phyloP scores from a whole-genome alignment of 2,797 vertebrate species.

The Cuniculus paca region DNA sequence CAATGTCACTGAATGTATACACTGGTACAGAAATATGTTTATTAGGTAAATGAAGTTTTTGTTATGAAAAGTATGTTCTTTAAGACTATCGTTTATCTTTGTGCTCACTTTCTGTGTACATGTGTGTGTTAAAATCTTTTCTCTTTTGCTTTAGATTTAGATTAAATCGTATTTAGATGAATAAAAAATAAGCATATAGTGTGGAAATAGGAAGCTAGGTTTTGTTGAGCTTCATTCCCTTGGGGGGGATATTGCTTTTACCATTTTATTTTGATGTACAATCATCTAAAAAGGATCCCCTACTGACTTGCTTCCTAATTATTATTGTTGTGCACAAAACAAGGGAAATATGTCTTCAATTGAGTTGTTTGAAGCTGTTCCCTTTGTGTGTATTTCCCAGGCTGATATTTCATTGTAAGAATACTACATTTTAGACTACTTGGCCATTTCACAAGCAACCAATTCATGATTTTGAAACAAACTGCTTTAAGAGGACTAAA shows the following conservation, averaged over 20 bases:
- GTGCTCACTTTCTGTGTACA: slow-evolving; percentile 61
- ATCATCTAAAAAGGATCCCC: slow-evolving; percentile 50
- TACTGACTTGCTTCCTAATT: slow-evolving; percentile 69
- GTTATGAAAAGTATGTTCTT: slow-evolving; percentile 47
- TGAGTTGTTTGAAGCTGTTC: slow-evolving; percentile 2
- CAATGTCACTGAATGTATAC: slow-evolving; percentile 33
- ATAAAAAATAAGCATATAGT: slow-evolving; percentile 74
- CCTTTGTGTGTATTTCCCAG: not conserved
- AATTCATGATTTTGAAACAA: slow-evolving; percentile 60
- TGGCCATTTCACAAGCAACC: slow-evolving; percentile 60
- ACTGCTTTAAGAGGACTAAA: slow-evolving; percentile 58
- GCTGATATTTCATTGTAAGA: not conserved
- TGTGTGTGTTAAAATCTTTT: slow-evolving; percentile 64
- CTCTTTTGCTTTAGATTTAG: slow-evolving; percentile 79
- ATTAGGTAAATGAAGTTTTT: slow-evolving; percentile 68
- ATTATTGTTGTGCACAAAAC: slow-evolving; percentile 76
- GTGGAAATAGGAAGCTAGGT: slow-evolving; percentile 78
- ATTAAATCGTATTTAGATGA: slow-evolving; percentile 49
- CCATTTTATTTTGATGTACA: slow-evolving; percentile 68
- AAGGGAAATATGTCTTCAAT: slow-evolving; percentile 56
- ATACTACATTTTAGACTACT: not conserved
- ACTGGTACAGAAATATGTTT: slow-evolving; percentile 67
- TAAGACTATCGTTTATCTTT: slow-evolving; percentile 61
- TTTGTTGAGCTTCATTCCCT: slow-evolving; percentile 68
- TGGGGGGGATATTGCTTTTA: slow-evolving; percentile 22